A percentile compares a stretch with the other conserved stretches of the same genome.
Evolutionary conservation across 2,888 invertebrate species (phyloP).

Genomic region (Geotrupes spiniger): DNA sequence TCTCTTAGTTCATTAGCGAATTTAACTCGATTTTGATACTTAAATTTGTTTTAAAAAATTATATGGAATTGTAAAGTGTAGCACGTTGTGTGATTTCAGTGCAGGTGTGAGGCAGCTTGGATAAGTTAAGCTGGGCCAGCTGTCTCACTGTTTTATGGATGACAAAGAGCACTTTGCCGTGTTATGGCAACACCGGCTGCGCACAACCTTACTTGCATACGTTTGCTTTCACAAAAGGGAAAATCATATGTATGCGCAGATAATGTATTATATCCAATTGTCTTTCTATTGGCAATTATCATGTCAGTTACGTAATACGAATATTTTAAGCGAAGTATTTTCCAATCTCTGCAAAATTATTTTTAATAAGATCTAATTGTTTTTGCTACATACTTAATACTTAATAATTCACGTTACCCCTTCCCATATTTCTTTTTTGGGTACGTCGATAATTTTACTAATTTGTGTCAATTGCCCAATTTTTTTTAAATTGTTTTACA

Average conservation of each 20-base stretch:
- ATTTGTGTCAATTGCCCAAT: no score
- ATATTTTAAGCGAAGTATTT: no score
- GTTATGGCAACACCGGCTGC: slow-evolving; percentile 44
- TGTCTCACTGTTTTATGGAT: slow-evolving; percentile 47
- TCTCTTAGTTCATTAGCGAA: slow-evolving; percentile 37
- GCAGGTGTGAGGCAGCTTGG: slow-evolving; percentile 32
- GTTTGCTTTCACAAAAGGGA: slow-evolving; percentile 30
- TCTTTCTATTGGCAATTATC: no score
- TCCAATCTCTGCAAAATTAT: no score
- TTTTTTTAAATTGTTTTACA: no score
- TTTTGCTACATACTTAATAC: no score
- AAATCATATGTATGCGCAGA: slow-evolving; percentile 25
- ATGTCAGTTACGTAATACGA: no score
- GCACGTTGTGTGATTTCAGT: slow-evolving; percentile 16
- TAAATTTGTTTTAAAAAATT: no score
- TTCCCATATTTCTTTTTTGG: no score
- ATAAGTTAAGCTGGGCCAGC: slow-evolving; percentile 41
- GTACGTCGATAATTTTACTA: no score
- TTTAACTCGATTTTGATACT: not conserved
- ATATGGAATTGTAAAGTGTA: not conserved
- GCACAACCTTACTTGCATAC: slow-evolving; percentile 36
- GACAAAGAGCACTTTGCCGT: slow-evolving; percentile 44
- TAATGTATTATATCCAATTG: slow-evolving; percentile 14
- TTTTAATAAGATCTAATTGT: no score
- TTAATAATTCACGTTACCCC: no score